These are phyloP conservation scores for Agapornis roseicollis DNA, from an alignment of 2,113 vertebrate species.

Conservation along the genomic window DNA sequence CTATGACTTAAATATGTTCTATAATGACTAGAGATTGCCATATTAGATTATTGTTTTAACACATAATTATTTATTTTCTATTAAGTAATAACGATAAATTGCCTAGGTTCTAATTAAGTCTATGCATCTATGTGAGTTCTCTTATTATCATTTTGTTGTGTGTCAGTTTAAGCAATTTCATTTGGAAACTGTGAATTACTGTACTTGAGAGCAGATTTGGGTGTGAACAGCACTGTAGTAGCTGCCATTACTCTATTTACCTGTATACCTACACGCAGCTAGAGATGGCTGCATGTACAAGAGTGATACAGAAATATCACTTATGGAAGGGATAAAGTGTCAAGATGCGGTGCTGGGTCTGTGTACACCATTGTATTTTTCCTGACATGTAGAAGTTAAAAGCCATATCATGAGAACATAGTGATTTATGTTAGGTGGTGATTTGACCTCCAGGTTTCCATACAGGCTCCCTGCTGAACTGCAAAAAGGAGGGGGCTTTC, in stretches of 20 bases:
- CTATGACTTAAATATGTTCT: background rate
- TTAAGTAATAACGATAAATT: background rate
- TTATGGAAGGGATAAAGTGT: background rate
- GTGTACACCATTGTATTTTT: background rate
- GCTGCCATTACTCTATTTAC: background rate
- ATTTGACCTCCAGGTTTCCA: background rate
- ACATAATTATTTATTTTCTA: conserved; percentile 5
- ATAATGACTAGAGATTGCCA: background rate
- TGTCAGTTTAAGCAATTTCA: background rate
- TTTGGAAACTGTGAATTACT: background rate
- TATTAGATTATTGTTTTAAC: conserved; percentile 16
- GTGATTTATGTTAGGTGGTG: background rate
- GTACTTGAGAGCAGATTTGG: background rate
- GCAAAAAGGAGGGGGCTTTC: background rate
- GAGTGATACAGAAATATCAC: background rate
- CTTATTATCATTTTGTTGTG: background rate
- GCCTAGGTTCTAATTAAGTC: background rate
- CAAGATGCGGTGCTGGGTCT: background rate
- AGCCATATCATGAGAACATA: background rate
- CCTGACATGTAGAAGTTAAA: background rate
- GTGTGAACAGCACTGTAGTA: background rate
- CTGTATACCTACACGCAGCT: background rate
- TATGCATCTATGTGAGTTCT: background rate
- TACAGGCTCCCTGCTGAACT: background rate
- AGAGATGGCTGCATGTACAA: background rate